Conservation (phyloP, 2,797 vertebrate genomes). For the Bradypus variegatus region DNA sequence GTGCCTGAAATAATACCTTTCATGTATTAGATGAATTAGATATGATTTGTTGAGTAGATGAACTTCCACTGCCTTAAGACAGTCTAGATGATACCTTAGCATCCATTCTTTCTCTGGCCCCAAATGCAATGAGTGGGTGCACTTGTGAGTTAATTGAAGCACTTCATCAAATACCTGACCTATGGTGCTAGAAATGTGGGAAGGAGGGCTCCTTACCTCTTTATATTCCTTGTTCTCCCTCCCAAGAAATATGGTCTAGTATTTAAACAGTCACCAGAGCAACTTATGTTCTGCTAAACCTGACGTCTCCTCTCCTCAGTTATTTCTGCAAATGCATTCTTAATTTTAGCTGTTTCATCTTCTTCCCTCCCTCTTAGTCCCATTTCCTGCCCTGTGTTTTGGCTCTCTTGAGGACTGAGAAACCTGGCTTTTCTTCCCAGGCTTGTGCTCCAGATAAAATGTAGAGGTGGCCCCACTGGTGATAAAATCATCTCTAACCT, state of each 20-base stretch:
- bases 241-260: background rate
- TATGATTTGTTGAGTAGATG: background rate
- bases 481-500: background rate
- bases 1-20: background rate
- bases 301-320: background rate
- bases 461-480: background rate
- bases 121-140: background rate
- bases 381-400: background rate
- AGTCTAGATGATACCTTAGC: background rate
- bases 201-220: background rate
- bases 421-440: background rate
- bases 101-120: background rate
- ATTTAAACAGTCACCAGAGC: background rate
- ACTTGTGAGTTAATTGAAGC: background rate
- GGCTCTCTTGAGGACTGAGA: background rate
- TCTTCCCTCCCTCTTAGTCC: background rate
- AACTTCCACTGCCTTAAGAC: background rate
- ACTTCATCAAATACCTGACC: background rate
- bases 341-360: background rate
- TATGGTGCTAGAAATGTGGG: background rate
- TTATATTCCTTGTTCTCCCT: background rate
- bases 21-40: background rate
- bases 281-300: background rate
- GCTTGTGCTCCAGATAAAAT: background rate
- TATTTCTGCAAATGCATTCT: background rate